Conservation (phyloP, 2,113 vertebrate genomes). For the Bubo blakistoni region DNA sequence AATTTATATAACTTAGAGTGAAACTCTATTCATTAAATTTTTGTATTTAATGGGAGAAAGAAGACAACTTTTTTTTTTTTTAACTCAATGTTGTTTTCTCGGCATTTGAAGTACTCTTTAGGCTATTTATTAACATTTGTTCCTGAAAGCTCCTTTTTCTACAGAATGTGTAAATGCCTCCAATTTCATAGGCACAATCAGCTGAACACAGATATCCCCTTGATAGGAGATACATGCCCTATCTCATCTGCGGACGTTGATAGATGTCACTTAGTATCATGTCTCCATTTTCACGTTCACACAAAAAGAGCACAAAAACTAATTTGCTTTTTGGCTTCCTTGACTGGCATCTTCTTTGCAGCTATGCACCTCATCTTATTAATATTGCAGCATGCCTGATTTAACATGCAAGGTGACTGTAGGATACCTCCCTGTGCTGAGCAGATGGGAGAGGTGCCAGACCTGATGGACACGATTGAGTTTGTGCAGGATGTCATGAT, state of each 20-base stretch:
- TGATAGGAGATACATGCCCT: neutral
- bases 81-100: neutral
- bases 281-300: neutral
- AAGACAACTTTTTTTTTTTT: neutral
- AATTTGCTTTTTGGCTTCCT: neutral
- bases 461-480: neutral
- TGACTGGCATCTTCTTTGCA: neutral
- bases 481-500: neutral
- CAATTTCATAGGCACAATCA: neutral
- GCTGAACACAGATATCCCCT: neutral
- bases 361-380: neutral
- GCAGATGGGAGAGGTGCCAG: neutral
- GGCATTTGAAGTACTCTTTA: neutral
- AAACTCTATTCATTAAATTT: neutral
- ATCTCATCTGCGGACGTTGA: neutral
- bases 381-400: neutral
- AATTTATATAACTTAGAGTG: neutral
- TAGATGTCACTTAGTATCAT: constrained; percentile 14
- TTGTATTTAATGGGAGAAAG: neutral
- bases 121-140: neutral
- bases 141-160: neutral
- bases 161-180: neutral
- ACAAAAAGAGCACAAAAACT: neutral
- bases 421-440: neutral
- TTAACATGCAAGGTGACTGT: neutral